These are phyloP conservation scores for Hymenopus coronatus DNA, from an alignment of 2,888 invertebrate genomes.

Conservation along the genomic window DNA sequence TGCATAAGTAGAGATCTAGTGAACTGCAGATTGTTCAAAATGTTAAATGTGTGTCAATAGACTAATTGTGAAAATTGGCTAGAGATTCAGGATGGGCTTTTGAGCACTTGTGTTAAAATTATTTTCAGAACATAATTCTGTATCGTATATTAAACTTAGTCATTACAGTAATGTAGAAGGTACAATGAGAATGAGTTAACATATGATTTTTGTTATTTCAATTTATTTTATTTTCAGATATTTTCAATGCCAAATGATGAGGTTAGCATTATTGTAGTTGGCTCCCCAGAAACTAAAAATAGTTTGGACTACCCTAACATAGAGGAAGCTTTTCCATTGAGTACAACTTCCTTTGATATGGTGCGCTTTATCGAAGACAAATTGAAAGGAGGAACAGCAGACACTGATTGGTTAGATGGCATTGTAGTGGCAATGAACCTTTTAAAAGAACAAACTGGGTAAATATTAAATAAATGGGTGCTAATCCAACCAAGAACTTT, in stretches of 20 bases:
- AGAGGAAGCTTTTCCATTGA: conserved; percentile 51
- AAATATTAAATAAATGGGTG: conserved; percentile 23
- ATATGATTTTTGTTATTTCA: neutral
- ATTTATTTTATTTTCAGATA: conserved; percentile 48
- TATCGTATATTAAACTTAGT: neutral
- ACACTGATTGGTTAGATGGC: conserved; percentile 66
- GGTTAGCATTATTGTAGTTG: conserved; percentile 62
- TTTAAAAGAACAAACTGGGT: conserved; percentile 47
- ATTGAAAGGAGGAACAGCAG: conserved; percentile 47
- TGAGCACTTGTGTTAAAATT: too few species aligned
- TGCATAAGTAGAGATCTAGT: too few species aligned
- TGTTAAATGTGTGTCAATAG: too few species aligned
- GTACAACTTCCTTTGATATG: conserved; percentile 61
- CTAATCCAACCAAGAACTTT: too few species aligned
- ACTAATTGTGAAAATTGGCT: too few species aligned
- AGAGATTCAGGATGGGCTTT: too few species aligned
- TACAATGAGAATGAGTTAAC: neutral
- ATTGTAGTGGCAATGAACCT: conserved; percentile 56
- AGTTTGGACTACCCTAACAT: conserved; percentile 56
- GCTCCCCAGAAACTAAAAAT: conserved; percentile 57
- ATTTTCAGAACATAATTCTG: too few species aligned
- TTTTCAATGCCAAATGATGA: conserved; percentile 64
- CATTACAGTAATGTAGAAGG: neutral
- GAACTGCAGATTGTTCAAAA: too few species aligned
- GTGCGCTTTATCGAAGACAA: conserved; percentile 48